Percentiles rank a stretch among this genome's conserved stretches.
Evolutionary conservation across 2,797 vertebrate genomes (phyloP).

Genomic region (Amblyraja radiata): DNA sequence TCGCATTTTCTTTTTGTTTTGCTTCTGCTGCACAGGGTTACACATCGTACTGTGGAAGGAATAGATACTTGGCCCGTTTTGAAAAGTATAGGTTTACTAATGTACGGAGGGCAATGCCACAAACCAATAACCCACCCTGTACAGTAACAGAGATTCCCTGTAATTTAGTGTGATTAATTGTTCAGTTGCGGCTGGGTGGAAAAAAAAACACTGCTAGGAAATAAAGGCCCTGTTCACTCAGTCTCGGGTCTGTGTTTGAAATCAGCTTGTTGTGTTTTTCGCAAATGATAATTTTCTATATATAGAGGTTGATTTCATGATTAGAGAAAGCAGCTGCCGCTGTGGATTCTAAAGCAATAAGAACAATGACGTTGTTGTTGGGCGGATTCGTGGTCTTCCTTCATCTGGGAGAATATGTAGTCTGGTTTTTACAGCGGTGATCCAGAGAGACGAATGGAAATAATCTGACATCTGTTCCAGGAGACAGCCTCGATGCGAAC

Average conservation of each 20-base stretch:
- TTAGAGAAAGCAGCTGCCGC: conserved; percentile 65
- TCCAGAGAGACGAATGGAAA: conserved; percentile 58
- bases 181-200: not conserved
- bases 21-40: not conserved
- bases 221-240: not conserved
- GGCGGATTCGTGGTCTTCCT: conserved; percentile 66
- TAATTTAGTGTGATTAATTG: conserved; percentile 23
- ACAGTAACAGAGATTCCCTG: not conserved
- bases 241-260: conserved; percentile 8
- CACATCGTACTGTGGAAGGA: not conserved
- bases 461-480: conserved; percentile 84
- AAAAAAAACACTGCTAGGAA: not conserved
- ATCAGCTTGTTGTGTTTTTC: conserved; percentile 8
- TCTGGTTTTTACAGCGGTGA: conserved; percentile 69
- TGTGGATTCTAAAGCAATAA: conserved; percentile 68
- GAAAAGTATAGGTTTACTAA: not conserved
- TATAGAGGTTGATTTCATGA: conserved; percentile 1
- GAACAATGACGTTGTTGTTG: conserved; percentile 84
- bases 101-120: not conserved
- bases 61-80: not conserved
- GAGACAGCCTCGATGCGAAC: conserved; percentile 58
- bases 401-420: conserved; percentile 63
- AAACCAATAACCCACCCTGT: not conserved
- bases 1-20: not conserved
- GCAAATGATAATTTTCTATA: not conserved